Evolutionary conservation across 2,888 invertebrate species (phyloP), one percentile per base, ranked within the genome.

Genomic region (Melipona bicolor): DNA sequence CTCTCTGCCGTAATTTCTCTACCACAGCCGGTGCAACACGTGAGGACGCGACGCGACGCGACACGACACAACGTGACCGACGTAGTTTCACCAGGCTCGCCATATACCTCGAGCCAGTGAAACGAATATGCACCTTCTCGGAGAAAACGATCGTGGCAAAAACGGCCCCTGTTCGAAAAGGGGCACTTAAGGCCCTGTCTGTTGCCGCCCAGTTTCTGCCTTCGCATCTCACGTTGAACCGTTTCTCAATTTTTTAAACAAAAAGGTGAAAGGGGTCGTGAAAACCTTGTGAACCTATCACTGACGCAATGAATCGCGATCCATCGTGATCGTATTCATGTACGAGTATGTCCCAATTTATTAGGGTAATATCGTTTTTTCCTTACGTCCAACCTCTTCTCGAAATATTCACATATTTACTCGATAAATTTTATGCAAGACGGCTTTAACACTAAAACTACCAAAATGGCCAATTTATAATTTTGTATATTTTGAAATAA

Each of bases 131-230:
- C 74, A 77, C 65, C 74, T 73, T 70, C 70, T 15, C 74, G 74
- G 83, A 70, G 83, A 83, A 83, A 83, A 82, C 82, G 54, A 43
- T 32, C 54, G 24, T 24, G 27, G 82, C 81, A 75, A 82, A 75
- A 75, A 80, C 71, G 67, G 32, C 21, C 73, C 32, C 65, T 24
- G n/a, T 50, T 71, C 67, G 71, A 67, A 64, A 62, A 15, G 50
- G 62, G 68, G 69, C 79, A 61, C 64, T 81, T 79, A 67, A 74
- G 27, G 61, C 74, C 27, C 27, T 27, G 79, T 61, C 27, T 71
- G 13, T 72, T 61, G 56, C 36, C 59, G 32, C 19, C 59, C 4
- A 49, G 76, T 81, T 81, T 83, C 68, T 52, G 69, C 36, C 54
- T 32, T 3, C 0, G 9, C 5, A 4, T 71, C 54, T 67, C 72